These are phyloP conservation scores for Micromesistius poutassou DNA, from an alignment of 2,797 vertebrate genomes.

Conservation along the genomic window DNA sequence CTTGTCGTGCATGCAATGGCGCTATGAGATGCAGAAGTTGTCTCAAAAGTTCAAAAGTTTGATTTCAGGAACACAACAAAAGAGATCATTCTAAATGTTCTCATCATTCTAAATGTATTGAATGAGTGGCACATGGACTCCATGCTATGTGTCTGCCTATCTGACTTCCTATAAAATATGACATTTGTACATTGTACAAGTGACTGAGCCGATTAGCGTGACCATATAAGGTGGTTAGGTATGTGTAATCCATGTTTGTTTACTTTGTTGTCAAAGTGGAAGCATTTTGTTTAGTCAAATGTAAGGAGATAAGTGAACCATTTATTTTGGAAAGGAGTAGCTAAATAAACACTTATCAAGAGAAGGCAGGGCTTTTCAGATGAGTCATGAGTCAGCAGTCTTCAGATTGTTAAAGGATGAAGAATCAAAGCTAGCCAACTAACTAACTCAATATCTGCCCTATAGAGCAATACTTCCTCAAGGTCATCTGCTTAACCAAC, in stretches of 20 bases:
- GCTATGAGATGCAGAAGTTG: conserved; percentile 27
- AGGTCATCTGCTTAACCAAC: not conserved
- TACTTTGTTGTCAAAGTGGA: not conserved
- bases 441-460: not conserved
- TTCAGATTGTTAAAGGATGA: not conserved
- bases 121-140: not conserved
- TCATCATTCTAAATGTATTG: not conserved
- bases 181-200: not conserved
- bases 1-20: conserved; percentile 4
- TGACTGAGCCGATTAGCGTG: not conserved
- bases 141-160: not conserved
- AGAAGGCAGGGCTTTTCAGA: not conserved
- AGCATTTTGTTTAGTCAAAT: not conserved
- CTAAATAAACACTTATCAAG: not conserved
- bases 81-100: not conserved
- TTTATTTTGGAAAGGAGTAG: conserved; percentile 1
- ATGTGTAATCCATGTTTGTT: conserved; percentile 7
- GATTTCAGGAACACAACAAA: not conserved
- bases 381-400: not conserved
- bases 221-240: not conserved
- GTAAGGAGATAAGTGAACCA: not conserved
- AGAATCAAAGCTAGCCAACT: not conserved
- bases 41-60: no score
- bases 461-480: not conserved
- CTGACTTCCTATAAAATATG: not conserved